Evolutionary conservation across 2,113 vertebrate species (phyloP).

Genomic region (Chrysemys picta): DNA sequence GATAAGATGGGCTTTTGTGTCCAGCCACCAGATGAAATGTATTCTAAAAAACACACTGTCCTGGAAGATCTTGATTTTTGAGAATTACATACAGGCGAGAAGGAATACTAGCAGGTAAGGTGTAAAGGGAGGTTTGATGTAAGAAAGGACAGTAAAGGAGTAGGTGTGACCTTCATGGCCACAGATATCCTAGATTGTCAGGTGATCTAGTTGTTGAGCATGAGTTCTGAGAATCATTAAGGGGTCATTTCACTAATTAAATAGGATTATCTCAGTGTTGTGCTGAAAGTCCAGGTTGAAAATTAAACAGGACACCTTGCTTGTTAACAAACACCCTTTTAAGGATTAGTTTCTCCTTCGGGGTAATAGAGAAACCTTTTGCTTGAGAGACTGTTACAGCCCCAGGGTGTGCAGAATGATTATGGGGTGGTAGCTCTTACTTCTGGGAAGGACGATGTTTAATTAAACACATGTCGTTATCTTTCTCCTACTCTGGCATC

Average conservation of each 20-base stretch:
- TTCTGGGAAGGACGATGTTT: background rate
- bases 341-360: background rate
- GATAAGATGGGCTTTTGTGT: background rate
- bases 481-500: accelerated
- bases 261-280: background rate
- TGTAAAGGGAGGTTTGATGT: too few species aligned
- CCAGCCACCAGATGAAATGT: background rate
- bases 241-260: background rate
- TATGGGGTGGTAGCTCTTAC: background rate
- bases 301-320: background rate
- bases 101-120: background rate
- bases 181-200: background rate
- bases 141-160: accelerated
- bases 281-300: background rate
- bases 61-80: background rate
- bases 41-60: background rate
- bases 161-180: background rate
- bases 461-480: background rate
- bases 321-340: background rate
- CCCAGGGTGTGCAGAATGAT: background rate
- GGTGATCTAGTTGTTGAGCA: background rate
- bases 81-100: background rate
- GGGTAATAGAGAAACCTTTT: background rate
- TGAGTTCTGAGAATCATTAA: background rate
- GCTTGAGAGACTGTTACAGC: background rate